These are phyloP conservation scores for Menura novaehollandiae DNA, from an alignment of 2,113 vertebrate species.

Conservation along the genomic window DNA sequence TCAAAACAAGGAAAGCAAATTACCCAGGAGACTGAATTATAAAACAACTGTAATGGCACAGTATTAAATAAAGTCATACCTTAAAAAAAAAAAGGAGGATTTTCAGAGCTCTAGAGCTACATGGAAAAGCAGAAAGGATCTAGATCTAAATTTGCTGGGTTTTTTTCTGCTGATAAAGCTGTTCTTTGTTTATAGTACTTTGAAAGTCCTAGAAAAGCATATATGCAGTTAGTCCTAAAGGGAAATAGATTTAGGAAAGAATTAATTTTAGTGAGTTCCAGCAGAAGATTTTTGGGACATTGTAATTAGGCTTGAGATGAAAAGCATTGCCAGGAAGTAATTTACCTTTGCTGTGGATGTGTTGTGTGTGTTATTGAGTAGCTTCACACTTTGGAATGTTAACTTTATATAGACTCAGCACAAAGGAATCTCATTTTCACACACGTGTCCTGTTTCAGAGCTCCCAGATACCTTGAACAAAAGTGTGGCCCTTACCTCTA, in stretches of 20 bases:
- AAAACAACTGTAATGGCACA: neutral
- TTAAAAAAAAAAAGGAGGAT: neutral
- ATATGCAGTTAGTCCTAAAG: neutral
- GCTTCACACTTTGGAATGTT: neutral
- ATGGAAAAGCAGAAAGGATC: neutral
- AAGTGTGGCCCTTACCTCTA: neutral
- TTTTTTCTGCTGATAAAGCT: neutral
- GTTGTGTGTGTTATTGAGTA: neutral
- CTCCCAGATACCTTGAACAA: neutral
- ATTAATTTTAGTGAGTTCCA: neutral
- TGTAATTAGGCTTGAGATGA: constrained; percentile 5
- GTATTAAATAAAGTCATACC: neutral
- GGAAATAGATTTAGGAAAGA: neutral
- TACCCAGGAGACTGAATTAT: neutral
- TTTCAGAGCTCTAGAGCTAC: neutral
- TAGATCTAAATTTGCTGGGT: neutral
- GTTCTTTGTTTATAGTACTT: neutral
- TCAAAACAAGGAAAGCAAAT: neutral
- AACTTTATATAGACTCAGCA: neutral
- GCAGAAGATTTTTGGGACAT: neutral
- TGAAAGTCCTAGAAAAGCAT: neutral
- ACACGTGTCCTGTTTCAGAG: neutral
- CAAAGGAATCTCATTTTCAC: neutral
- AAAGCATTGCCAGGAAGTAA: neutral
- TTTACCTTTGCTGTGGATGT: neutral